These are phyloP conservation scores for Bombyx mori DNA, from an alignment of 1,140 invertebrate species.

Conservation along the genomic window DNA sequence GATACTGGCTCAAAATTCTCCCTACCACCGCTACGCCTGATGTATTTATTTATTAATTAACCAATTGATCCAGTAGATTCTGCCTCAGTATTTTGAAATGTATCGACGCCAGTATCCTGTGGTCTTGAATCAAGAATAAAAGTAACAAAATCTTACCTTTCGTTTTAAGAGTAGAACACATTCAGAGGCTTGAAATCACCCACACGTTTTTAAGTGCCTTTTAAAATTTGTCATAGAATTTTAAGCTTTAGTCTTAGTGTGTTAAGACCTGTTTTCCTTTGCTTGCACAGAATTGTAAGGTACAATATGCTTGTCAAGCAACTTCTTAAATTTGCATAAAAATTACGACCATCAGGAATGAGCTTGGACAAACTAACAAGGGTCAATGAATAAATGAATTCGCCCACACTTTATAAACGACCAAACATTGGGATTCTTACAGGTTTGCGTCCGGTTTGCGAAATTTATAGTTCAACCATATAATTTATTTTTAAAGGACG, in stretches of 20 bases:
- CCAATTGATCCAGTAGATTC: no score
- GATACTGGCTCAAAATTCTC: no score
- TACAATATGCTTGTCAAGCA: constrained; percentile 3
- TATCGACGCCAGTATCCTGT: no score
- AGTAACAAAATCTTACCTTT: no score
- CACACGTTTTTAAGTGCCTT: neutral
- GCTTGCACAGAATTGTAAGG: neutral
- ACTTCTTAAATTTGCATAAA: constrained; percentile 20
- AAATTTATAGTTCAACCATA: constrained; percentile 10
- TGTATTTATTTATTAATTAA: no score
- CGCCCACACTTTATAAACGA: constrained; percentile 18
- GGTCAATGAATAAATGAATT: constrained; percentile 15
- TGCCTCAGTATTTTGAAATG: no score
- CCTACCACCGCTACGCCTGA: no score
- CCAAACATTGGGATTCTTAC: constrained; percentile 15
- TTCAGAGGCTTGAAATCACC: neutral
- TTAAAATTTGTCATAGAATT: neutral
- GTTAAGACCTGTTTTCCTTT: constrained; percentile 1
- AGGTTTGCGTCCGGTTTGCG: constrained; percentile 10
- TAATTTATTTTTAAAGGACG: no score
- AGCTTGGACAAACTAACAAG: constrained; percentile 16
- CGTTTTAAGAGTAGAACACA: no score
- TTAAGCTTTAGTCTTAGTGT: neutral
- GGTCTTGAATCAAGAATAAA: no score
- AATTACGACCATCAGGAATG: constrained; percentile 19